These are phyloP conservation scores for Equus quagga DNA, from an alignment of 2,113 vertebrate genomes.

Conservation along the genomic window DNA sequence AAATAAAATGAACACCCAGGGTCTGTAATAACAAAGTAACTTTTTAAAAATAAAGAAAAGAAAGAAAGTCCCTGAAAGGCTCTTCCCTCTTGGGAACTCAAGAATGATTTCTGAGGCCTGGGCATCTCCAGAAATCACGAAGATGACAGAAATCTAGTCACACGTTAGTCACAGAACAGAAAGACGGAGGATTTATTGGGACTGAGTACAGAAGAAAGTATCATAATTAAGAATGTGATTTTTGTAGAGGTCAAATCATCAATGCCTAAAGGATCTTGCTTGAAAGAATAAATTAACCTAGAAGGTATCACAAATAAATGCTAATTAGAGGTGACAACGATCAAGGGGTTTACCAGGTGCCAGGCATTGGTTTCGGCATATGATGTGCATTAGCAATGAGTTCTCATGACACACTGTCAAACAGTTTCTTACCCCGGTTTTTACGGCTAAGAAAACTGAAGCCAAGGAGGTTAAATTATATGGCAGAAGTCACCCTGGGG, in stretches of 20 bases:
- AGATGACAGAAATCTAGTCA: slow-evolving; percentile 16
- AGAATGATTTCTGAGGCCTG: neutral
- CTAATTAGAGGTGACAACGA: neutral
- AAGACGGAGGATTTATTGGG: neutral
- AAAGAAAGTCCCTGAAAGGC: neutral
- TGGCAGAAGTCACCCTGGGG: neutral
- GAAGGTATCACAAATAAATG: neutral
- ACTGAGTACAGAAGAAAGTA: neutral
- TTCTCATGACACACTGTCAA: neutral
- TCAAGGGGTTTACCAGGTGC: neutral
- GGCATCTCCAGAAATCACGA: neutral
- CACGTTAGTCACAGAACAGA: neutral
- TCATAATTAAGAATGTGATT: neutral
- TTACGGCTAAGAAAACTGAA: neutral
- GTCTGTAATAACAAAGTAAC: neutral
- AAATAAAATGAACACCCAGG: neutral
- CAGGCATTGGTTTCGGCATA: neutral
- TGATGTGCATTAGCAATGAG: neutral
- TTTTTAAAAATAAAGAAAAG: neutral
- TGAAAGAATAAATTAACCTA: slow-evolving; percentile 15
- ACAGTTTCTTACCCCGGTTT: neutral
- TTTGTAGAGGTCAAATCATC: neutral
- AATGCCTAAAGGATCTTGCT: neutral
- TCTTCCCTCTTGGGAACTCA: neutral
- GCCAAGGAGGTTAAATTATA: neutral